These are phyloP conservation scores for Empidonax alnorum DNA, from an alignment of 2,113 vertebrate species.

Conservation along the genomic window DNA sequence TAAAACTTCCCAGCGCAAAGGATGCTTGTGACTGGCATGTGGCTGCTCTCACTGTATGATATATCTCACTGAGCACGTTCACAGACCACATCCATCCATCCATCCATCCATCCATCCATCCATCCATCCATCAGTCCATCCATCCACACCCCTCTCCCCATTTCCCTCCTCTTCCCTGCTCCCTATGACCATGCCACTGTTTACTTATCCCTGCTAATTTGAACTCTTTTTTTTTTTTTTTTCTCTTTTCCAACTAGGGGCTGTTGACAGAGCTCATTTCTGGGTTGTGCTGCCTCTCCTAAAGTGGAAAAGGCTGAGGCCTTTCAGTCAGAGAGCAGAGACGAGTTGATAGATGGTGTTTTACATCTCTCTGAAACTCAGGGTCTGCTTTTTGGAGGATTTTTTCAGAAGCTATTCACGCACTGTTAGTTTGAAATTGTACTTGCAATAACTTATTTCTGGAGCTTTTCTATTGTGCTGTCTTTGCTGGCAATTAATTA, in stretches of 20 bases:
- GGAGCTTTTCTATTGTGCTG: constrained; percentile 1
- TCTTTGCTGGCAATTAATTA: constrained; percentile 44
- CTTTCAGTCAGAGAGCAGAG: neutral
- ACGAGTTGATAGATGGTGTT: neutral
- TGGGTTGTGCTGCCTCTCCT: neutral
- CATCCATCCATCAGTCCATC: neutral
- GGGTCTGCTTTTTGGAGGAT: neutral
- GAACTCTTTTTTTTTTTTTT: neutral
- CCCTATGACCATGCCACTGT: neutral
- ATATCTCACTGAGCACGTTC: neutral
- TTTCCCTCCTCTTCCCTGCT: neutral
- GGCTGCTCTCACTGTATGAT: neutral
- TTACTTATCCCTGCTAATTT: neutral
- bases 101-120: neutral
- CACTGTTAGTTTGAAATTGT: neutral
- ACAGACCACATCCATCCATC: neutral
- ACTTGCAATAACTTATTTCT: constrained; percentile 17
- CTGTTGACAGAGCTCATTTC: neutral
- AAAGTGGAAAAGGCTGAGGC: neutral
- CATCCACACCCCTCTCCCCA: neutral
- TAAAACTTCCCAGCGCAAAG: neutral
- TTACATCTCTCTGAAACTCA: neutral
- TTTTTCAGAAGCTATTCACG: neutral
- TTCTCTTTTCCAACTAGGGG: neutral
- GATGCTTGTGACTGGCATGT: neutral